Evolutionary conservation across 2,888 invertebrate genomes (phyloP).

Genomic region (Ectobius pallidus): DNA sequence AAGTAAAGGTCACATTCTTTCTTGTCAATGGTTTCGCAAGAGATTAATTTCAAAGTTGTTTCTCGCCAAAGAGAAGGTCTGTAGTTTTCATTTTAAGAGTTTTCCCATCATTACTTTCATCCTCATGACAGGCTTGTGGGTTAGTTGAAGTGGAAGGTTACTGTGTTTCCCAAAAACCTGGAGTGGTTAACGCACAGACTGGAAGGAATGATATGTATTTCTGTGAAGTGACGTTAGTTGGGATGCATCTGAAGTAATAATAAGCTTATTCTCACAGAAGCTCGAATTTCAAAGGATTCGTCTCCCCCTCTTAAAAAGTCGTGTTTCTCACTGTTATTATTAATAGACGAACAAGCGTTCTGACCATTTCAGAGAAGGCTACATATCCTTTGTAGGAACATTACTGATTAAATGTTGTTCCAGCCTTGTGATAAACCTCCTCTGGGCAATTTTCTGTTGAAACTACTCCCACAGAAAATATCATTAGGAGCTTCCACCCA

Average conservation of each 20-base stretch:
- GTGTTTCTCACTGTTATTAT: neutral
- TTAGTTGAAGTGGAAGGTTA: neutral
- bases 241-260: neutral
- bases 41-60: neutral
- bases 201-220: neutral
- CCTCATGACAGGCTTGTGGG: neutral
- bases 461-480: neutral
- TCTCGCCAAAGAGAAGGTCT: neutral
- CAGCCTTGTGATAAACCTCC: neutral
- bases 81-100: neutral
- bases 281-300: neutral
- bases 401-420: neutral
- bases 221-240: neutral
- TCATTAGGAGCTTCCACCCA: neutral
- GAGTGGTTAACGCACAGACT: neutral
- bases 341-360: neutral
- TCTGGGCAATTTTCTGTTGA: neutral
- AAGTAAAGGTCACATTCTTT: neutral
- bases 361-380: neutral
- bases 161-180: neutral
- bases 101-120: neutral
- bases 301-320: neutral
- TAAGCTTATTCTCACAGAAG: neutral
- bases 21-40: slow-evolving; percentile 6
- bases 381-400: neutral